Percentiles rank a stretch among this genome's conserved stretches.
Evolutionary conservation across 1,140 invertebrate genomes (phyloP).

Genomic region (Xylocopa sonorina): DNA sequence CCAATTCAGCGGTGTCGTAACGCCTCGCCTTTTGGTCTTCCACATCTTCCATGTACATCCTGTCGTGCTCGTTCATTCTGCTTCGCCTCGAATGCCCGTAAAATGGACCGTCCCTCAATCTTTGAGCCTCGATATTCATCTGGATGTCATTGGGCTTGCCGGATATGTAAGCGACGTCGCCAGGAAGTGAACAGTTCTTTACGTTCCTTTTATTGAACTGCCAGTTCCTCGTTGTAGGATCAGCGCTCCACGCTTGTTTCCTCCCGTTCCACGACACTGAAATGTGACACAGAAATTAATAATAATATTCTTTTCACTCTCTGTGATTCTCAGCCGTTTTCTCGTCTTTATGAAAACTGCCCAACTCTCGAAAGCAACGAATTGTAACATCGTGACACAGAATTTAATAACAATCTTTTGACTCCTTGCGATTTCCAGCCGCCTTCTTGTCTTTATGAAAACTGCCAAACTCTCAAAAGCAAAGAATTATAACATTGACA

Average conservation of each 20-base stretch:
- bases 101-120: constrained; percentile 27
- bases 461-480: too few species aligned
- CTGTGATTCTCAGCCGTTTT: too few species aligned
- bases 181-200: constrained; percentile 77
- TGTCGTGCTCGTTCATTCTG: constrained; percentile 66
- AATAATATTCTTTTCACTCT: too few species aligned
- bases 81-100: constrained; percentile 42
- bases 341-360: too few species aligned
- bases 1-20: constrained; percentile 83
- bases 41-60: constrained; percentile 80
- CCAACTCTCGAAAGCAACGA: too few species aligned
- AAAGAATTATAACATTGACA: too few species aligned
- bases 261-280: constrained; percentile 50
- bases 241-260: constrained; percentile 90
- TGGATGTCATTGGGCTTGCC: constrained; percentile 38
- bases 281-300: neutral
- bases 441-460: too few species aligned
- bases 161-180: constrained; percentile 69
- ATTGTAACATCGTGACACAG: too few species aligned
- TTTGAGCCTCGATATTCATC: constrained; percentile 40
- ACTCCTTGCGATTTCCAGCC: too few species aligned
- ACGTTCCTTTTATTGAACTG: constrained; percentile 87
- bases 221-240: constrained; percentile 87
- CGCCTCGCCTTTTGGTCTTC: constrained; percentile 75
- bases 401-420: too few species aligned